These are phyloP conservation scores for Oncopeltus fasciatus DNA, from an alignment of 1,140 invertebrate species.

Conservation along the genomic window DNA sequence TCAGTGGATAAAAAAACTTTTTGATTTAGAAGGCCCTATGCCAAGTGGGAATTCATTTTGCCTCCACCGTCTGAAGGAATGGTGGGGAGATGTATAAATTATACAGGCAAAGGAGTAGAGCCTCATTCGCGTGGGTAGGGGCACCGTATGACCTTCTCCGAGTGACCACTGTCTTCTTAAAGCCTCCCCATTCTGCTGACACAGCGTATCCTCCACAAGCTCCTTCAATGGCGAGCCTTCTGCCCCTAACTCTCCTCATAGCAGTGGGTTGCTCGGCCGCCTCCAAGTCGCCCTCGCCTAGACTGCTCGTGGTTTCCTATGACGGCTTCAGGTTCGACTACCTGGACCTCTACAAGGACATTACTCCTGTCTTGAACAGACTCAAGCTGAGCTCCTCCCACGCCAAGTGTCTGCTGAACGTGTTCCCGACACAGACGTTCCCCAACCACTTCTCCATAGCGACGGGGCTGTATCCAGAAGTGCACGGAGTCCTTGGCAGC, in stretches of 20 bases:
- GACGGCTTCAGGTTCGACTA: constrained; percentile 61
- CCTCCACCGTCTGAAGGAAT: too few relatives aligned
- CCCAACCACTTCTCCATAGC: constrained; percentile 66
- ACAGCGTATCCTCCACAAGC: too few relatives aligned
- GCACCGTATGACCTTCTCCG: too few relatives aligned
- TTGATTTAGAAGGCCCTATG: too few relatives aligned
- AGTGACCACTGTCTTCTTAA: too few relatives aligned
- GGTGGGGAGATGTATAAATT: too few relatives aligned
- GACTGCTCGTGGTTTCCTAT: constrained; percentile 46
- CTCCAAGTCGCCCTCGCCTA: neutral
- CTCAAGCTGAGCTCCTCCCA: constrained; percentile 40
- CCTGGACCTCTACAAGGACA: constrained; percentile 34
- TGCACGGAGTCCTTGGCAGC: constrained; percentile 58
- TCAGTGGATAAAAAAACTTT: too few relatives aligned
- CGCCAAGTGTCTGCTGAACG: constrained; percentile 46
- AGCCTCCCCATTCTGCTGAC: too few relatives aligned
- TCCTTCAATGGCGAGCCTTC: too few relatives aligned
- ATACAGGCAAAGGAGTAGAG: too few relatives aligned
- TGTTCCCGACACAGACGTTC: constrained; percentile 62
- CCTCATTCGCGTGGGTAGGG: too few relatives aligned
- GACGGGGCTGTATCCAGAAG: constrained; percentile 58
- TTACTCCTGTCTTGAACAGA: constrained; percentile 38
- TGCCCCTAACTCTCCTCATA: neutral
- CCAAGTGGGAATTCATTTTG: too few relatives aligned
- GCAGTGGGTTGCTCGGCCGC: neutral